Percentiles rank a stretch among this genome's conserved stretches.
Evolutionary conservation across 2,797 vertebrate species (phyloP).

Genomic region (Varecia variegata): DNA sequence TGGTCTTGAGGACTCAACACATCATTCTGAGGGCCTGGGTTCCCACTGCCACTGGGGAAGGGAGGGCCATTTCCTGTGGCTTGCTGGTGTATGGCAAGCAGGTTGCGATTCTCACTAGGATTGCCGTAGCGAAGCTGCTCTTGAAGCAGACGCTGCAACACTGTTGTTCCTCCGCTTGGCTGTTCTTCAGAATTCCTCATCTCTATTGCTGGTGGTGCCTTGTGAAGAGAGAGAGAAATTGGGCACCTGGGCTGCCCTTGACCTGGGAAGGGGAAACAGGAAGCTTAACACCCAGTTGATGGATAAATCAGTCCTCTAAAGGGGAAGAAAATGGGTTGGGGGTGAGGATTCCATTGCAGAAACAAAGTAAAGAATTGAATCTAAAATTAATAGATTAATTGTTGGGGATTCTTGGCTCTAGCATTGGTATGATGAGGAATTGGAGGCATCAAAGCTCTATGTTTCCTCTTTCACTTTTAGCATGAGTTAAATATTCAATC

Average conservation of each 20-base stretch:
- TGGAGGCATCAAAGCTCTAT: not conserved
- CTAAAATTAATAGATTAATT: conserved; percentile 42
- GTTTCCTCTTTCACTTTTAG: conserved; percentile 44
- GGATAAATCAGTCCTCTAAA: conserved; percentile 63
- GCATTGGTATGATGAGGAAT: conserved; percentile 32
- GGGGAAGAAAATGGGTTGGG: conserved; percentile 36
- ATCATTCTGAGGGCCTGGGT: conserved; percentile 82
- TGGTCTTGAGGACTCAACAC: conserved; percentile 89
- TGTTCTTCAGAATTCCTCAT: conserved; percentile 97
- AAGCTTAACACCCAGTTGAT: conserved; percentile 72
- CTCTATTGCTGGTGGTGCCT: conserved; percentile 87
- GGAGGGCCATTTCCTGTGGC: conserved; percentile 86
- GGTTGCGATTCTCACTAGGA: conserved; percentile 92
- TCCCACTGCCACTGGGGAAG: conserved; percentile 84
- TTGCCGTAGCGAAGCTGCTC: conserved; percentile 96
- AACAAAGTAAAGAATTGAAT: conserved; percentile 44
- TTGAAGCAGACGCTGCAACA: conserved; percentile 97
- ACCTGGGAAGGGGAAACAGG: conserved; percentile 84
- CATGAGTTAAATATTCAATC: conserved; percentile 24
- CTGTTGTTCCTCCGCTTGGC: conserved; percentile 89
- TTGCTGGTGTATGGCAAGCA: conserved; percentile 93
- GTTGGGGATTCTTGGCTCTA: conserved; percentile 35
- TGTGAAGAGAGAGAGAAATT: conserved; percentile 85
- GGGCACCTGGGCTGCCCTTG: conserved; percentile 82
- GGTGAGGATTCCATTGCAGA: conserved; percentile 42